phyloP scores from a whole-genome alignment of 2,113 vertebrate genomes.

The Megalops atlanticus region DNA sequence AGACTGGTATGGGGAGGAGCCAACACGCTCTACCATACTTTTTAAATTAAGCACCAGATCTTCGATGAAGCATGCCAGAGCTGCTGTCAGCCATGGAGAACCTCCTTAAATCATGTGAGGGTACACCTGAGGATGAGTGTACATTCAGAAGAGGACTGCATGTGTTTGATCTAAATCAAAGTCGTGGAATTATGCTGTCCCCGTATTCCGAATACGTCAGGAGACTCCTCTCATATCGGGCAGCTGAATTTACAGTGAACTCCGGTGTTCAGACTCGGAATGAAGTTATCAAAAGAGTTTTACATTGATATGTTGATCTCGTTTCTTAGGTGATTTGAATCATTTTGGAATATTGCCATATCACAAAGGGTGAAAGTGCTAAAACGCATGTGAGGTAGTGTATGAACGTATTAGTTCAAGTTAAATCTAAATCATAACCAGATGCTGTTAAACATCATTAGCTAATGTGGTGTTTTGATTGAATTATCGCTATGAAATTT shows the following conservation, averaged over 20 bases:
- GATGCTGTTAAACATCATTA: neutral
- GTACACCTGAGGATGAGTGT: slow-evolving; percentile 7
- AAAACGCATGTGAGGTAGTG: too few species aligned
- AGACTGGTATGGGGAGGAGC: neutral
- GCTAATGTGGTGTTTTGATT: neutral
- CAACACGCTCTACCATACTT: slow-evolving; percentile 19
- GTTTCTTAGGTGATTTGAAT: neutral
- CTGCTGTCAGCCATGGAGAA: slow-evolving; percentile 11
- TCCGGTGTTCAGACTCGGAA: neutral
- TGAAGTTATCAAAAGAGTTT: neutral
- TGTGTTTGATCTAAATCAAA: slow-evolving; percentile 32
- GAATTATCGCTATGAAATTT: too few species aligned
- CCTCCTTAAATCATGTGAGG: slow-evolving; percentile 27
- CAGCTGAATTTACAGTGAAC: neutral
- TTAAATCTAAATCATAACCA: neutral
- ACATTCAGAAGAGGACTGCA: slow-evolving; percentile 11
- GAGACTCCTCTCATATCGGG: neutral
- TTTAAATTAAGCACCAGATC: slow-evolving; percentile 35
- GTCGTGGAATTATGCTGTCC: slow-evolving; percentile 14
- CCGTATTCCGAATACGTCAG: slow-evolving; percentile 15
- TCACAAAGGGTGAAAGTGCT: neutral
- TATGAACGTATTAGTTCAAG: neutral
- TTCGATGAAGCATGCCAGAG: slow-evolving; percentile 26
- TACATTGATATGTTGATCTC: neutral
- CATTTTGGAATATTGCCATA: neutral